These are phyloP conservation scores for Orgyia antiqua DNA, from an alignment of 2,888 invertebrate species.

Conservation along the genomic window DNA sequence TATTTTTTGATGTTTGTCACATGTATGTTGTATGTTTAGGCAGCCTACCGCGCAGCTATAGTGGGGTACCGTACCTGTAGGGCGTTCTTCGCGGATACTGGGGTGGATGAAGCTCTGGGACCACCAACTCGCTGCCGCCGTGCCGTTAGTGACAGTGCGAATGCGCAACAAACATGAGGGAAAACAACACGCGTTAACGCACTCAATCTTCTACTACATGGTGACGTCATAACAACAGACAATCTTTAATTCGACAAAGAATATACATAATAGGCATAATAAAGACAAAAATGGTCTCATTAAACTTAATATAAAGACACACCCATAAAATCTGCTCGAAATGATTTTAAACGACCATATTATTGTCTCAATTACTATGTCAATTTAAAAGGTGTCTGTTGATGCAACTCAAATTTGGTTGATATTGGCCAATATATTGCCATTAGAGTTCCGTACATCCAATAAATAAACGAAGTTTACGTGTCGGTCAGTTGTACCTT, in stretches of 20 bases:
- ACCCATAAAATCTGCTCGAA: not conserved
- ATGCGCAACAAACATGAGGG: constrained; percentile 65
- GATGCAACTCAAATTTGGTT: constrained; percentile 15
- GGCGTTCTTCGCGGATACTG: constrained; percentile 80
- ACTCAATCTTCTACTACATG: constrained; percentile 41
- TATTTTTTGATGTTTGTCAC: constrained; percentile 37
- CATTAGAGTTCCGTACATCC: no score
- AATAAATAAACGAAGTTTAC: no score
- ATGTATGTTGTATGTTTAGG: constrained; percentile 22
- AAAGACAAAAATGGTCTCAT: constrained; percentile 5
- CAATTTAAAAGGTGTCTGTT: constrained; percentile 13
- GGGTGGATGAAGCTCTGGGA: constrained; percentile 76
- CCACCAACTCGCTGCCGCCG: constrained; percentile 70
- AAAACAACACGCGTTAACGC: constrained; percentile 73
- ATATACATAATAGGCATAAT: constrained; percentile 5
- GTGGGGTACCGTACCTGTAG: constrained; percentile 81
- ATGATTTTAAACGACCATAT: constrained; percentile 3
- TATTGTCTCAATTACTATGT: constrained; percentile 13
- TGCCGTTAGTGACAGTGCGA: constrained; percentile 71
- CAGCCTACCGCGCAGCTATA: constrained; percentile 67
- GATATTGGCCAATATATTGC: constrained; percentile 12
- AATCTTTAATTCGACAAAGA: constrained; percentile 7
- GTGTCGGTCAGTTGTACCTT: no score
- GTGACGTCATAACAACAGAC: constrained; percentile 11
- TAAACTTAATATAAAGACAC: constrained; percentile 2